Evolutionary conservation across 2,888 invertebrate genomes (phyloP), one percentile per base, ranked within the genome.

Genomic region (Trichogramma evanescens): DNA sequence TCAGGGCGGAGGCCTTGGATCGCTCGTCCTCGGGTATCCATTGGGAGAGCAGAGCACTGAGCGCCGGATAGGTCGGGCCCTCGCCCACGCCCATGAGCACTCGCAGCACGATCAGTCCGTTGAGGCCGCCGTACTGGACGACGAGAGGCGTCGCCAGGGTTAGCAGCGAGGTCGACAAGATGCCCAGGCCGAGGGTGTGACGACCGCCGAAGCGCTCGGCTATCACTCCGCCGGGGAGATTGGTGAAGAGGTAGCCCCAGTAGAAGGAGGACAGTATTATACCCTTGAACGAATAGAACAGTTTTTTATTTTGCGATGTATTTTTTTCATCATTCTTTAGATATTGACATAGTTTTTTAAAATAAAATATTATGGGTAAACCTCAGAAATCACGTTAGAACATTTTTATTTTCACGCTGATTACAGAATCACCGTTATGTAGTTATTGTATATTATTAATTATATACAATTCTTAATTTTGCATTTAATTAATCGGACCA

Each of bases 181-280:
- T 87, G 50, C 93, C 93, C 56, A 91, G 79, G 0, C 90, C 90
- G 41, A 93, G 81, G 0, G 91, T 85, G 79, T 91, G 89, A 75
- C 93, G 93, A 9, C 92, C 93, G 38, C 94, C 94, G 65, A 89
- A 89, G 67, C 83, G 84, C 69, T 91, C 90, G 0, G 93, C 89
- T 44, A 93, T 72, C 54, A 89, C 80, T 59, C 92, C 93, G 50
- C 92, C 93, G 1, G 92, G 93, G 40, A 93, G 75, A 72, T 92
- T 92, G 0, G 91, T 91, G 0, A 90, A 63, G 1, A 91, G 86
- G 77, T 93, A 93, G 1, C 92, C 92, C 81, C 90, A 91, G 79
- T 90, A 93, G 77, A 93, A 93, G 0, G 91, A 85, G 54, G 89
- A 88, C 3, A 93, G 80, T 51, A 92, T 89, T 44, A 89, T 78